Base-by-base conservation (phyloP, 1,140 invertebrate species). In the Drosophila pandora region DNA sequence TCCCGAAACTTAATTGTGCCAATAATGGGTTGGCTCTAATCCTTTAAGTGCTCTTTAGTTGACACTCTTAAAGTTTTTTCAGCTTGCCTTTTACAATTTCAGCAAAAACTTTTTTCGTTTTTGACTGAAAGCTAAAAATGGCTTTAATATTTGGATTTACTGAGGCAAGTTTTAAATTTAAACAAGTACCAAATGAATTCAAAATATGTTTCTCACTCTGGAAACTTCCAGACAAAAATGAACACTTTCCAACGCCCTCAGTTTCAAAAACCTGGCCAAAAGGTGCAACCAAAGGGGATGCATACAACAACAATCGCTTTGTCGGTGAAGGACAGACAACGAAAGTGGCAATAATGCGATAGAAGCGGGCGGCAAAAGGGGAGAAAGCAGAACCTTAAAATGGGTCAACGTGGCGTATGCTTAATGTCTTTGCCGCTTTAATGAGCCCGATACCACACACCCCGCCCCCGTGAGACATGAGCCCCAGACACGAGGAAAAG, bases 21-120 rank as follows among this genome's bases (percentile, higher is more conserved):
- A 87, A 82, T 82, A 82, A 82, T 81, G 61, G 65, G 69, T 53
- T 52, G 54, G 17, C 39, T 57, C 58, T 87, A 84, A 85, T 64
- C 81, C 64, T 64, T 81, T 85, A 75, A 85, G 78, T 87, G 82
- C 73, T 74, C 72, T 74, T 73, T 41, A 7, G 25, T 59, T 34
- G 32, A 25, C 22, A 50, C 39, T 45, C 45, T 7, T 21, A 30
- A 47, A 21, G 17, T 52, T 41, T 49, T 55, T 41, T 43, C 41
- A 43, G 34, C 22, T 41, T 17, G 28, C 30, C 50, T 54, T 56
- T 73, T 54, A 30, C 8, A 25, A 47, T 48, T 53, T 34, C 17
- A 22, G 12, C 8, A 4, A 34, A 64, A 50, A 32, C 37, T 39
- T 49, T 70, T 32, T 47, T 30, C 30, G 6, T 9, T 30, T 28